Conservation (phyloP, 2,113 vertebrate species). For the Syngnathoides biaculeatus region DNA sequence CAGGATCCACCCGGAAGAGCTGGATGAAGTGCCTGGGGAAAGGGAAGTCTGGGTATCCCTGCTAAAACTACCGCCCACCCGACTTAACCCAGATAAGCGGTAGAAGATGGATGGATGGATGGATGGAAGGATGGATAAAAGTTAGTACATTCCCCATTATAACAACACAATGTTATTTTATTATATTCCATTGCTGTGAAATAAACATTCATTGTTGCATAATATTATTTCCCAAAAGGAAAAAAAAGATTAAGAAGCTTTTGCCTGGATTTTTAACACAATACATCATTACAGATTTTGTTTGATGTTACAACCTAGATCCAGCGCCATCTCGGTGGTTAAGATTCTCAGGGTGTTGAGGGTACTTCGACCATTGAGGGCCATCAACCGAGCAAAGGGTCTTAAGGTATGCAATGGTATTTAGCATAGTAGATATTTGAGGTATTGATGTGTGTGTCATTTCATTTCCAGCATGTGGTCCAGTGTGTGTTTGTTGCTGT, state of each 20-base stretch:
- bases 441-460: neutral
- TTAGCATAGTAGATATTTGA: neutral
- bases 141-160: neutral
- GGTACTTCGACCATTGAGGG: constrained; percentile 90
- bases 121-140: too few species aligned
- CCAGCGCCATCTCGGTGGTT: constrained; percentile 96
- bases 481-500: constrained; percentile 97
- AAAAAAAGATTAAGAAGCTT: too few species aligned
- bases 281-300: neutral
- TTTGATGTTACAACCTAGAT: constrained; percentile 69
- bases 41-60: too few species aligned
- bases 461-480: constrained; percentile 85
- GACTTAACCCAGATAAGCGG: too few species aligned
- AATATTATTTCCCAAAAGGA: neutral
- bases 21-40: too few species aligned
- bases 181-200: neutral
- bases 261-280: neutral
- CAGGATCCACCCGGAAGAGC: too few species aligned
- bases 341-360: constrained; percentile 96
- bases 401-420: constrained; percentile 78
- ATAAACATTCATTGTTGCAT: neutral
- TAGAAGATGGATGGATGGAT: too few species aligned
- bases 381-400: constrained; percentile 95
- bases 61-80: too few species aligned
- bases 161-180: neutral